Evolutionary conservation across 2,888 invertebrate genomes (phyloP).

Genomic region (Amblyjoppa fuscipennis): DNA sequence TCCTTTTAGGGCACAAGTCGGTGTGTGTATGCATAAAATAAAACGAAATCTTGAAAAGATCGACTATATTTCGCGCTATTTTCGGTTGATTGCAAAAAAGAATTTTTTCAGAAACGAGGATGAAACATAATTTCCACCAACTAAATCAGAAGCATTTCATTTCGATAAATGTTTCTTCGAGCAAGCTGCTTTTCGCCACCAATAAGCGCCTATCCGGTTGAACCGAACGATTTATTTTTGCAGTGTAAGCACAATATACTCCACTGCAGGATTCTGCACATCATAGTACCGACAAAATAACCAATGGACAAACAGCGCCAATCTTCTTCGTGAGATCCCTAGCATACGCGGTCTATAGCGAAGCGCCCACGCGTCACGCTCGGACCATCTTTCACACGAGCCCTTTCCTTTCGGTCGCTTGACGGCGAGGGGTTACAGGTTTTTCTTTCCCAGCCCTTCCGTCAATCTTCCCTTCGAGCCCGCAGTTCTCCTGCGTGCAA

Average conservation of each 20-base stretch:
- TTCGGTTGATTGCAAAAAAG: no score
- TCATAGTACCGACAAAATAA: background rate
- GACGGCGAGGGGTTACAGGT: constrained; percentile 10
- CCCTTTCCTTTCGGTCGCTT: constrained; percentile 15
- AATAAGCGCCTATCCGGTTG: no score
- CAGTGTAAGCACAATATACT: constrained; percentile 1
- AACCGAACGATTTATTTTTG: no score
- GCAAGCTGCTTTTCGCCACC: no score
- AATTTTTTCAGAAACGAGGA: no score
- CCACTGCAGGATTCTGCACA: background rate
- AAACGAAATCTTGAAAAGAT: no score
- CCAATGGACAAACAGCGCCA: background rate
- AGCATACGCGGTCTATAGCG: constrained; percentile 1
- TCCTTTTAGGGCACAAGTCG: constrained; percentile 19
- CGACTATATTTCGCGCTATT: no score
- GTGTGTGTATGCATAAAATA: background rate
- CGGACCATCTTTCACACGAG: constrained; percentile 45
- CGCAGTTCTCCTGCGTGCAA: background rate
- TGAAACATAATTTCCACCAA: no score
- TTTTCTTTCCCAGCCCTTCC: constrained; percentile 19
- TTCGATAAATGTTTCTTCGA: no score
- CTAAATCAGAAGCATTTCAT: no score
- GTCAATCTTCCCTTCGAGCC: background rate
- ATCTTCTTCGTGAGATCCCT: constrained; percentile 35
- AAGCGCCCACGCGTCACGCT: constrained; percentile 37